A percentile compares a stretch with the other conserved stretches of the same genome.
These are phyloP conservation scores for Sorex fumeus DNA, from an alignment of 2,113 vertebrate species.

Conservation along the genomic window DNA sequence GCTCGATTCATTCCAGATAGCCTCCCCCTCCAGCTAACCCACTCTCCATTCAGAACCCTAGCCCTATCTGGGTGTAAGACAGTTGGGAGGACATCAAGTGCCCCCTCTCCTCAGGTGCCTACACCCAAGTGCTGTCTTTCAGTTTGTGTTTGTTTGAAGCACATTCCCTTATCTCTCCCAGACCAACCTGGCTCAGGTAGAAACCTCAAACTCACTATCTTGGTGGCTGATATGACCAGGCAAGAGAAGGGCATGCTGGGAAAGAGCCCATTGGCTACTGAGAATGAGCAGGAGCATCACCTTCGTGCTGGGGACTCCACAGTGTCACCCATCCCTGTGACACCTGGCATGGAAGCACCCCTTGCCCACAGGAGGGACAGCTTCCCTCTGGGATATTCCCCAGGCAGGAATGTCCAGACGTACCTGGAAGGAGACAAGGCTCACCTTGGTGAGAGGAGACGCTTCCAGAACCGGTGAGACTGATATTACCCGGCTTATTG, in stretches of 20 bases:
- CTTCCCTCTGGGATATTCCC: neutral
- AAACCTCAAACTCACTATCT: too few relatives aligned
- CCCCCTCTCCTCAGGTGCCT: too few relatives aligned
- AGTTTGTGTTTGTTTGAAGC: too few relatives aligned
- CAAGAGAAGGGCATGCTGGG: neutral
- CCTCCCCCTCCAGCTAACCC: too few relatives aligned
- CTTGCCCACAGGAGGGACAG: neutral
- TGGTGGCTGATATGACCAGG: neutral
- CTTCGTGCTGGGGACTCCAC: neutral
- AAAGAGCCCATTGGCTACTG: neutral
- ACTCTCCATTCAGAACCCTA: too few relatives aligned
- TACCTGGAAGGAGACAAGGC: slow-evolving; percentile 18
- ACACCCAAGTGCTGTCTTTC: too few relatives aligned
- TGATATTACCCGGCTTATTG: slow-evolving; percentile 35
- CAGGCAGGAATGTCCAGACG: neutral
- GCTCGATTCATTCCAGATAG: too few relatives aligned
- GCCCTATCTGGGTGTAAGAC: too few relatives aligned
- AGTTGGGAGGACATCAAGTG: too few relatives aligned
- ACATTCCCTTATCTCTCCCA: too few relatives aligned
- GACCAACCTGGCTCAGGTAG: too few relatives aligned
- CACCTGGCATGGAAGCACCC: too few relatives aligned
- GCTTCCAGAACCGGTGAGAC: slow-evolving; percentile 43
- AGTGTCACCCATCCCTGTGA: neutral
- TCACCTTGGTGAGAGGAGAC: slow-evolving; percentile 35
- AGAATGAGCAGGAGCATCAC: neutral